Base-by-base conservation (phyloP, 1,140 invertebrate genomes). In the Polyergus mexicanus region DNA sequence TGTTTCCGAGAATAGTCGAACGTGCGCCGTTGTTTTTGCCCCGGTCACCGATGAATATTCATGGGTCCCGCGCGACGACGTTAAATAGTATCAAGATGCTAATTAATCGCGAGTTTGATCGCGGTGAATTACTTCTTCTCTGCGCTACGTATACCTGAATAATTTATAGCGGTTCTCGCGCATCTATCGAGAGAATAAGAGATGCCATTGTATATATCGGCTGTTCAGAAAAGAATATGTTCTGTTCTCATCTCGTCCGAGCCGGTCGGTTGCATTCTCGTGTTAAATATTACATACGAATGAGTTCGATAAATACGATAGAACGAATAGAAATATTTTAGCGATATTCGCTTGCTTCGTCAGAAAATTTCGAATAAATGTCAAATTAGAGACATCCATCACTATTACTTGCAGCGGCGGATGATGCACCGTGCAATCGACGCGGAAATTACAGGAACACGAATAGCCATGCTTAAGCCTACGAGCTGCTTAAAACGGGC, bases 401-500 rank as follows among this genome's bases (percentile, higher is more conserved):
- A 80, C 51, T 66, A 72, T 41, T 71, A 69, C 32, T 16, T 47
- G 28, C 16, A 44, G 25, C 4, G 10, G 10, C 28, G 5, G 22
- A 7, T 54, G 47, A 13, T 41, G n/a, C n/a, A 3, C 51, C 41
- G 51, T 2, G 22, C n/a, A 19, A n/a, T 28, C 6, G 19, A 11
- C 51, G 41, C 60, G 35, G n/a, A 71, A 71, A 78, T 62, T 84
- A 68, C 19, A 69, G 54, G 54, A 87, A 86, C 68, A 71, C 63
- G 47, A 32, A 47, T 78, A 85, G 86, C 60, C 77, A 77, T 87
- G 87, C 68, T 89, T 87, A 76, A 85, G 78, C 85, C 84, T 85
- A 78, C 75, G 77, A 91, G 89, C 86, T 92, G 90, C 89, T 80
- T 80, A 72, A 78, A 89, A 77, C 92, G 91, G 80, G n/a, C 76